Base-by-base conservation (phyloP, 2,113 vertebrate genomes). In the Coptodon bakossiorum region DNA sequence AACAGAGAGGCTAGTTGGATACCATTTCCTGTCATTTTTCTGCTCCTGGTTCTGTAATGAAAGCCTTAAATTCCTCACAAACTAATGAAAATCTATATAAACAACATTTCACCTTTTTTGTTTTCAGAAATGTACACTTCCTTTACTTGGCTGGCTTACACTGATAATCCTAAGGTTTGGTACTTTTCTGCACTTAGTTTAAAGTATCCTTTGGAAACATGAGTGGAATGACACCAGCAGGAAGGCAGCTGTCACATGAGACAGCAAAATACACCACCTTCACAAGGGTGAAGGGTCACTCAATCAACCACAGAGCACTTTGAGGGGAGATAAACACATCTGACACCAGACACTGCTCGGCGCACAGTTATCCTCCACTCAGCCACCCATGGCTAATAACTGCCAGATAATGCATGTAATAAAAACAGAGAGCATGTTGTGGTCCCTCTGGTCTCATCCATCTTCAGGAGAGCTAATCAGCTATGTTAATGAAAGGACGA, bases 301-400 rank as follows among this genome's bases (percentile, higher is more conserved):
- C 93, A 92, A 94, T 94, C 94, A 92, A 90, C 84, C 91, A 17
- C 89, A 48, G 76, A 90, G 86, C 85, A 88, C 89, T 92, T 66
- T 88, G 92, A 91, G 73, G 56, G 86, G 86, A 91, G 87, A 94
- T 91, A 93, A 93, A 93, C 92, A 92, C 89, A 92, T 85, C 80
- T 94, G 94, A 94, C 94, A 94, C 93, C 76, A 91, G 90, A 93
- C 91, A 89, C 61, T 82, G 83, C 81, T 86, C 90, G 71, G 91
- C 36, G 14, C 81, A 80, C 91, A 76, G 82, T 81, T 56, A 88
- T 87, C 88, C 84, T 88, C 89, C 89, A 88, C 86, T 93, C 93
- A 94, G 89, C 90, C 94, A 94, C 92, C 94, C 92, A 85, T 93
- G 87, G 91, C 93, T 93, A 93, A 95, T 94, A 93, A 95, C 92